phyloP scores from a whole-genome alignment of 2,113 vertebrate species.

The Phoenicopterus ruber region DNA sequence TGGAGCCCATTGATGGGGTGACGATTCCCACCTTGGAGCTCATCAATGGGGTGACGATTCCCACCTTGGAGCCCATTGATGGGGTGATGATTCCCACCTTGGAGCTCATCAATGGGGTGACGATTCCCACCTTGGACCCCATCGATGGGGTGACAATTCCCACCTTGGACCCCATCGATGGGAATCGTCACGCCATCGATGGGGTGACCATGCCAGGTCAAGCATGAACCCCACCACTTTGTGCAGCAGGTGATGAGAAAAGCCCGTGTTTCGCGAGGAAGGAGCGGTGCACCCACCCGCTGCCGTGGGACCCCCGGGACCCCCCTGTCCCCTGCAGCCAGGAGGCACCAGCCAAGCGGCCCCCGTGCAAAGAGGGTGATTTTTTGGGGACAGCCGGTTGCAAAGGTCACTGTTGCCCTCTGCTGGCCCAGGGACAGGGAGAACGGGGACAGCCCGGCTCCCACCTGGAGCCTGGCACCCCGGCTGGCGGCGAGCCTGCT shows the following conservation, averaged over 20 bases:
- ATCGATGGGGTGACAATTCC: no score
- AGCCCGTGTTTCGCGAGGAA: rapidly evolving
- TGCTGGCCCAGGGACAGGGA: conserved; percentile 38
- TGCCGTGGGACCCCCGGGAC: background rate
- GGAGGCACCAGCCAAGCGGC: background rate
- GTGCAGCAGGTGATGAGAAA: background rate
- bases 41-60: no score
- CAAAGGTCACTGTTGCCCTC: conserved; percentile 70
- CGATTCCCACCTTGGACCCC: background rate
- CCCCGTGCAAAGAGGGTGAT: background rate
- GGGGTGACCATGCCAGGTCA: background rate
- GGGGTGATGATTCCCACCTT: background rate
- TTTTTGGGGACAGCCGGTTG: background rate
- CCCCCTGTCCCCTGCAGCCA: background rate
- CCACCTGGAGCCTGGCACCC: background rate
- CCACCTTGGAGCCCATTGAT: background rate
- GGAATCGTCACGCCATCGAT: no score
- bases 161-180: background rate
- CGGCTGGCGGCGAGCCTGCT: background rate
- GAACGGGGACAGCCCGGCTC: background rate
- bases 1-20: background rate
- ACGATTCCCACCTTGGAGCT: background rate
- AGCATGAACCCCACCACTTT: background rate
- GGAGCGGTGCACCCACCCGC: rapidly evolving
- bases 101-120: background rate